These are phyloP conservation scores for Bos taurus DNA, from an alignment of 2,113 vertebrate genomes.

Conservation along the genomic window ARS-UCD2.0 NC_037330.1:59144501-59145000, in stretches of 20 bases:
- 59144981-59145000: not conserved
- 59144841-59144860: not conserved
- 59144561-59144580: conserved; percentile 96
- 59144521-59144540: not conserved
- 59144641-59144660: conserved; percentile 98
- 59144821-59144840: not conserved
- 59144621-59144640: conserved; percentile 98
- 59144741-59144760: not conserved
- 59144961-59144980: too few relatives aligned
- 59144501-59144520: not conserved
- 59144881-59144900: not conserved
- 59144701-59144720: fast-evolving
- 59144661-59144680: conserved; percentile 96
- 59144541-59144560: conserved; percentile 78
- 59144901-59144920: too few relatives aligned
- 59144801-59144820: not conserved
- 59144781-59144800: not conserved
- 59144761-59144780: not conserved
- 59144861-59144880: not conserved
- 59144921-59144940: fast-evolving
- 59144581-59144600: conserved; percentile 93
- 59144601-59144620: conserved; percentile 97
- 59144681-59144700: conserved; percentile 75
- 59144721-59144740: not conserved
- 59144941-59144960: not conserved